These are phyloP conservation scores for Excalfactoria chinensis DNA, from an alignment of 2,113 vertebrate genomes.

Conservation along the genomic window DNA sequence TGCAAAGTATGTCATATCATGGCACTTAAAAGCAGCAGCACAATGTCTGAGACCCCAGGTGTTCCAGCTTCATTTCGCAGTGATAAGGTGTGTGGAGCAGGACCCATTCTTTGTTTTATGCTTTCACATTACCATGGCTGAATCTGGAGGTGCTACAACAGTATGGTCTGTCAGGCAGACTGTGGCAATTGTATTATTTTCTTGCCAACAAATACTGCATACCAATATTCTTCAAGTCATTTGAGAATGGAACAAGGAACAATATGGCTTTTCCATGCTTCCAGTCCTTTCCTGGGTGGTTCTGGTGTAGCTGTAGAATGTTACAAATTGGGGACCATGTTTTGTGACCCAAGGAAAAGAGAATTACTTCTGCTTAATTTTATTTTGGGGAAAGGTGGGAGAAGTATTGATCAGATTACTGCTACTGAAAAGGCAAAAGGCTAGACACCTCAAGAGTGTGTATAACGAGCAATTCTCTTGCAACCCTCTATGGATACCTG, in stretches of 20 bases:
- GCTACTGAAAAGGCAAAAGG: too few species aligned
- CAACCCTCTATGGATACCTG: too few species aligned
- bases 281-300: not conserved
- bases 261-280: not conserved
- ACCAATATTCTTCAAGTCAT: not conserved
- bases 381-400: too few species aligned
- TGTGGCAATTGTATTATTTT: not conserved
- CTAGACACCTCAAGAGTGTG: too few species aligned
- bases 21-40: not conserved
- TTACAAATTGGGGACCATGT: not conserved
- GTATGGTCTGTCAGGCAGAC: not conserved
- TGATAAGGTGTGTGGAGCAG: not conserved
- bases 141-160: not conserved
- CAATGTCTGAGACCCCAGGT: not conserved
- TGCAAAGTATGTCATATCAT: not conserved
- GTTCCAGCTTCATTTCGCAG: not conserved
- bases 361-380: too few species aligned
- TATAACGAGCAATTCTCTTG: too few species aligned
- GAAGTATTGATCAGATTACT: too few species aligned
- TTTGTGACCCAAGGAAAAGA: not conserved
- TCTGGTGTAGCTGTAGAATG: not conserved
- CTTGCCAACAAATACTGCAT: not conserved
- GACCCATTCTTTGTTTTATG: not conserved
- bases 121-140: not conserved
- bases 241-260: not conserved